Percentiles rank a stretch among this genome's conserved stretches.
phyloP scores from a whole-genome alignment of 92 coral and sea anemone genomes.

The Muricea muricata region DNA sequence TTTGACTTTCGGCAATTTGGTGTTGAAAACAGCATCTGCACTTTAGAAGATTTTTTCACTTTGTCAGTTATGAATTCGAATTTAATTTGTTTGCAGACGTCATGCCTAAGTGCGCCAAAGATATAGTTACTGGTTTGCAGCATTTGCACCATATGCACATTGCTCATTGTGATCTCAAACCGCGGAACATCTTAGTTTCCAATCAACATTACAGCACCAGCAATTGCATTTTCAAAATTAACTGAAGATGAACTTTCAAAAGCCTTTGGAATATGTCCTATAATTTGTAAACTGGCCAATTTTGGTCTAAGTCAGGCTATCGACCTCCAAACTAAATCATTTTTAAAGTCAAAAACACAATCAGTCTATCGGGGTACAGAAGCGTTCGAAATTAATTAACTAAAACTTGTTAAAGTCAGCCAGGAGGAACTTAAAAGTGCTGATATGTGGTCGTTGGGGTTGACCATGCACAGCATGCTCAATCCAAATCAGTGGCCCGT shows the following conservation, averaged over 20 bases:
- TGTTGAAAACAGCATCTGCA: constrained; percentile 43
- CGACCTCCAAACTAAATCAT: constrained; percentile 45
- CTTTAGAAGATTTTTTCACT: constrained; percentile 55
- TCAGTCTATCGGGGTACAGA: constrained; percentile 48
- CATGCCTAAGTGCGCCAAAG: constrained; percentile 48
- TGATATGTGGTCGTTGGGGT: constrained; percentile 53
- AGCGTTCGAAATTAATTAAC: constrained; percentile 29
- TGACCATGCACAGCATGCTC: constrained; percentile 22
- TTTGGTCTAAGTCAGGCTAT: constrained; percentile 34
- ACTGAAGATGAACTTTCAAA: not conserved
- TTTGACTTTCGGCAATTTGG: constrained; percentile 47
- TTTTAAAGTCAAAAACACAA: constrained; percentile 32
- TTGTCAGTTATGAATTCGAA: constrained; percentile 48
- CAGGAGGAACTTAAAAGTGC: constrained; percentile 50
- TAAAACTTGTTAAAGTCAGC: constrained; percentile 18
- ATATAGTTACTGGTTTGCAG: constrained; percentile 18
- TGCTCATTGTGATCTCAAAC: constrained; percentile 9
- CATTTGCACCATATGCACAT: constrained; percentile 35
- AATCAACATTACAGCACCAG: constrained; percentile 2
- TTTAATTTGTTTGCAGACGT: constrained; percentile 53
- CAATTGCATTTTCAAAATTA: no score
- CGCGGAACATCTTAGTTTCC: not conserved
- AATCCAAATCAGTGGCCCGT: constrained; percentile 49
- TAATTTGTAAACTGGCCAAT: constrained; percentile 37
- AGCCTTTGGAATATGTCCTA: not conserved